Conservation (phyloP, 2,797 vertebrate species). For the Rhinichthys osculus region DNA sequence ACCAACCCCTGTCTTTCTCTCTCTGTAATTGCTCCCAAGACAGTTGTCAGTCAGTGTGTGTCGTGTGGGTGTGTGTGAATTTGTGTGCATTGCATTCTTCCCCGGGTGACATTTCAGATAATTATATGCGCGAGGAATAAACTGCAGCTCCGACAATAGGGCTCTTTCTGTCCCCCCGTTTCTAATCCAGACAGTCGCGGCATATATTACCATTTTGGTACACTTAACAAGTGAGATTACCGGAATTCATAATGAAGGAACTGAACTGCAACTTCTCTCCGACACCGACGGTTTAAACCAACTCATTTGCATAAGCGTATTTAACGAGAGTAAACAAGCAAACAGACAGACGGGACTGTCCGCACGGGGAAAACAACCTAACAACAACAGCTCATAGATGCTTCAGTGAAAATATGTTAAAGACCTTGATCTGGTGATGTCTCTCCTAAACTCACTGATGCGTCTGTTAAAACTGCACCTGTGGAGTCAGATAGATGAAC, state of each 20-base stretch:
- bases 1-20: constrained; percentile 23
- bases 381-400: constrained; percentile 50
- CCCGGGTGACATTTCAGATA: constrained; percentile 84
- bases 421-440: constrained; percentile 61
- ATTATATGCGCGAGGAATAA: constrained; percentile 69
- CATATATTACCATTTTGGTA: constrained; percentile 89
- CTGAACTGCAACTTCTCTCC: constrained; percentile 84
- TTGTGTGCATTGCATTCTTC: constrained; percentile 55
- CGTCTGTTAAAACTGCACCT: constrained; percentile 59
- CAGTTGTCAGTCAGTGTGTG: constrained; percentile 58
- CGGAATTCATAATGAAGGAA: constrained; percentile 93
- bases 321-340: constrained; percentile 90
- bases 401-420: constrained; percentile 80
- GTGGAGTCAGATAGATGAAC: constrained; percentile 7
- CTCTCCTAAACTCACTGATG: constrained; percentile 57
- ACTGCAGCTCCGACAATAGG: constrained; percentile 73
- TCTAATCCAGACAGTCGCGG: constrained; percentile 82
- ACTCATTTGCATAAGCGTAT: constrained; percentile 94
- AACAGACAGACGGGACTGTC: constrained; percentile 87
- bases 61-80: constrained; percentile 43
- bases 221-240: constrained; percentile 89
- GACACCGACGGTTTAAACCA: constrained; percentile 82
- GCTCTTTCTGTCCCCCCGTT: constrained; percentile 80
- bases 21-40: constrained; percentile 61
- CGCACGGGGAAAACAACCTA: constrained; percentile 55